Conservation (phyloP, 2,797 vertebrate genomes). For the Rallus crepitans region DNA sequence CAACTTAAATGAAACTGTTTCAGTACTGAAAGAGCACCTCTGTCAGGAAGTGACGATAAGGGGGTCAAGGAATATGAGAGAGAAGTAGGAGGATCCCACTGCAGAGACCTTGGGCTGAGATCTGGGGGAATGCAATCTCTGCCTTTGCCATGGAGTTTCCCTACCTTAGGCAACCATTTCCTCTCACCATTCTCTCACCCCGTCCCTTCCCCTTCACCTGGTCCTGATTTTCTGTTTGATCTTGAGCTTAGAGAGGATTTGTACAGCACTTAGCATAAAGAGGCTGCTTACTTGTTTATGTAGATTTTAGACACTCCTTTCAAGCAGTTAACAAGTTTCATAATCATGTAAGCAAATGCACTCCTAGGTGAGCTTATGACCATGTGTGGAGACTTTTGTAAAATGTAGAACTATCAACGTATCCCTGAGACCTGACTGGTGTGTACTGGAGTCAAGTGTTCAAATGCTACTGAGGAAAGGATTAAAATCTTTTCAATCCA, state of each 20-base stretch:
- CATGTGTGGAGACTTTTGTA: neutral
- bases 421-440: neutral
- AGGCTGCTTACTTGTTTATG: neutral
- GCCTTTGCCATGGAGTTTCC: neutral
- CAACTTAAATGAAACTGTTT: constrained; percentile 52
- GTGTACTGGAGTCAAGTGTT: neutral
- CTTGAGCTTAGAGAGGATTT: neutral
- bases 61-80: neutral
- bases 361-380: neutral
- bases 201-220: neutral
- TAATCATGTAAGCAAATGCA: neutral
- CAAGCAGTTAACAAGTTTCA: neutral
- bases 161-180: neutral
- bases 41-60: neutral
- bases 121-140: neutral
- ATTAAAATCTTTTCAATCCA: neutral
- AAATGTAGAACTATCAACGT: neutral
- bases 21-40: neutral
- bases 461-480: neutral
- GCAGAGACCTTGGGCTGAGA: neutral
- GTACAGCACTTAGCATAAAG: neutral
- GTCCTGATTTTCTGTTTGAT: neutral
- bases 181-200: neutral
- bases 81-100: neutral
- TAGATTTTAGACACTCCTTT: neutral